phyloP scores from a whole-genome alignment of 2,888 invertebrate genomes.

The Ophraella communa region DNA sequence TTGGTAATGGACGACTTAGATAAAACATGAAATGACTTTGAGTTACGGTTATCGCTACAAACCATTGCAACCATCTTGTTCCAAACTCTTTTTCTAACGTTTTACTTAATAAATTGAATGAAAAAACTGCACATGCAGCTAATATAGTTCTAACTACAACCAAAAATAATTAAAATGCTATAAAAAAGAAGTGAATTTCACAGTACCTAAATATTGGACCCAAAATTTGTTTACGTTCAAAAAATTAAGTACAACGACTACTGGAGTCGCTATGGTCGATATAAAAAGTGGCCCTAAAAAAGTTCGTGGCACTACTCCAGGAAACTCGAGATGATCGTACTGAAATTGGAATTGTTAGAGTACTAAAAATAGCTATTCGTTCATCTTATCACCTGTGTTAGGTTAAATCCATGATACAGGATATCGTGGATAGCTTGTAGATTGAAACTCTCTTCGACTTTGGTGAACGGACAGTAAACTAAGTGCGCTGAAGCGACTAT shows the following conservation, averaged over 20 bases:
- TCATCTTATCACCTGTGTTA: conserved; percentile 73
- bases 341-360: conserved; percentile 60
- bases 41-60: conserved; percentile 80
- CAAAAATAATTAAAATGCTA: conserved; percentile 21
- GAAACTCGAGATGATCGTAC: conserved; percentile 98
- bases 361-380: conserved; percentile 7
- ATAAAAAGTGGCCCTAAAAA: conserved; percentile 91
- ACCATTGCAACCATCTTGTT: conserved; percentile 79
- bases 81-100: conserved; percentile 83
- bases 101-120: conserved; percentile 77
- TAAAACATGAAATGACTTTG: conserved; percentile 99
- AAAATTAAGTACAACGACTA: conserved; percentile 71
- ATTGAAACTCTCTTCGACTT: conserved; percentile 99
- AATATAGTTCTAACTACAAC: conserved; percentile 82
- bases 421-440: conserved; percentile 98
- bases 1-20: conserved; percentile 91
- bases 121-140: conserved; percentile 75
- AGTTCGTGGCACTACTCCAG: conserved; percentile 96
- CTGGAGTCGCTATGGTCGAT: conserved; percentile 78
- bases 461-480: conserved; percentile 91
- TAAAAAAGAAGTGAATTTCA: background rate
- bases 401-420: conserved; percentile 84
- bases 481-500: conserved; percentile 80
- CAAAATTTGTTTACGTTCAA: conserved; percentile 82
- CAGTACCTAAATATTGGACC: conserved; percentile 85